Conservation (phyloP, 2,797 vertebrate genomes). For the Sebastes wilsoni region DNA sequence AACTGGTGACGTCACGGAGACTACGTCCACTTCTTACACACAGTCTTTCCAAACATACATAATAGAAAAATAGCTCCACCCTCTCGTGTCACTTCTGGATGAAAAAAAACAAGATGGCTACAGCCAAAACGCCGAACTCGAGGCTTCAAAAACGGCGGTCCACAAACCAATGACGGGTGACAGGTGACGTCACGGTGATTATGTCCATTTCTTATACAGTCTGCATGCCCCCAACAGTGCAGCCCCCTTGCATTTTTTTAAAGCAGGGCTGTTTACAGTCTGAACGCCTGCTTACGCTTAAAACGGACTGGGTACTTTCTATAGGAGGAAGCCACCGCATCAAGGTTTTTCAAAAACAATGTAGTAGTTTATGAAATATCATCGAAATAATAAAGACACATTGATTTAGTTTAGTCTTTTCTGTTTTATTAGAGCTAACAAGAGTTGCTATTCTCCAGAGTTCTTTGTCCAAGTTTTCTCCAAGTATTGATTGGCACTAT, state of each 20-base stretch:
- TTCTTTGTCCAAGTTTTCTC: background rate
- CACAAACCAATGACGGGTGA: too few relatives aligned
- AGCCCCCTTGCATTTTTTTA: background rate
- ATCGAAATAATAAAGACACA: background rate
- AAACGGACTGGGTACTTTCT: background rate
- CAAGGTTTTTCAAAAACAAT: background rate
- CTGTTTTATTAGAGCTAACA: background rate
- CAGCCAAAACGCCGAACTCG: too few relatives aligned
- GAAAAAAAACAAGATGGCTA: too few relatives aligned
- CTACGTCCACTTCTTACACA: too few relatives aligned
- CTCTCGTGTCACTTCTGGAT: too few relatives aligned
- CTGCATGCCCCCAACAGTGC: too few relatives aligned
- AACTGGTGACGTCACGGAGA: too few relatives aligned
- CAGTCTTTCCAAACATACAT: too few relatives aligned
- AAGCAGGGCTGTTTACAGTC: background rate
- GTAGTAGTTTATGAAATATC: background rate
- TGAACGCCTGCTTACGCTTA: background rate
- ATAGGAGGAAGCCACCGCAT: background rate
- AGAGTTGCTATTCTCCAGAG: background rate
- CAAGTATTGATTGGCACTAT: background rate
- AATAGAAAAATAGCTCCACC: too few relatives aligned
- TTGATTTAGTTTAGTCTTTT: background rate
- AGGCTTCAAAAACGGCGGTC: too few relatives aligned
- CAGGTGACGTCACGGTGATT: too few relatives aligned
- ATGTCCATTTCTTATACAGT: too few relatives aligned